A percentile compares a stretch with the other conserved stretches of the same genome.
phyloP scores from a whole-genome alignment of 1,140 invertebrate species.

The Rhopalosiphum padi region DNA sequence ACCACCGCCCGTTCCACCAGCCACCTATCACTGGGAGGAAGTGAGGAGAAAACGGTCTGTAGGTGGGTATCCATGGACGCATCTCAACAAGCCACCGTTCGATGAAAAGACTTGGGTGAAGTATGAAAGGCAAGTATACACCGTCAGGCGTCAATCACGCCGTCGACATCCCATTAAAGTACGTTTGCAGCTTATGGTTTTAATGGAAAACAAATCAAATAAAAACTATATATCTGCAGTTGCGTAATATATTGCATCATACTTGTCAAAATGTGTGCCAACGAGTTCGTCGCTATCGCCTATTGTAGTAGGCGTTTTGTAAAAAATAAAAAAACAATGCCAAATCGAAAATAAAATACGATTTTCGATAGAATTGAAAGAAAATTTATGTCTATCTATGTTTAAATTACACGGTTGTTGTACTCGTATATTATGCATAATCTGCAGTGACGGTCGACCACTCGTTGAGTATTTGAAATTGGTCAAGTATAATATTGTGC shows the following conservation, averaged over 20 bases:
- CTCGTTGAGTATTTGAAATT: background rate
- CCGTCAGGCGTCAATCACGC: background rate
- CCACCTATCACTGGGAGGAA: constrained; percentile 65
- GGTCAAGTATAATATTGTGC: background rate
- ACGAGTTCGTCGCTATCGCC: background rate
- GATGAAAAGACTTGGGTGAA: constrained; percentile 59
- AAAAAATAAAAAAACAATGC: background rate
- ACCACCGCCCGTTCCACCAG: constrained; percentile 63
- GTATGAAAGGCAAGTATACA: constrained; percentile 53
- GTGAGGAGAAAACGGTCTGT: constrained; percentile 62
- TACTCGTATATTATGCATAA: background rate
- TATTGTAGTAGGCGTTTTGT: background rate
- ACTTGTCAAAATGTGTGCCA: constrained; percentile 5
- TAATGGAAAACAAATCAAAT: background rate
- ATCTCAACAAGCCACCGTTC: constrained; percentile 62
- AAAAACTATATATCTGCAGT: background rate
- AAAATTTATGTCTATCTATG: background rate
- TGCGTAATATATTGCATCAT: background rate
- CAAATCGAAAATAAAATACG: constrained; percentile 1
- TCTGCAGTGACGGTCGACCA: background rate
- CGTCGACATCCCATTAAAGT: background rate
- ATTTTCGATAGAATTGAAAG: background rate
- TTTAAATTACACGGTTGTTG: background rate
- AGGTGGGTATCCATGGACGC: constrained; percentile 65
- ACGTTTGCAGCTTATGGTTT: background rate